A percentile compares a stretch with the other conserved stretches of the same genome.
phyloP scores from a whole-genome alignment of 2,888 invertebrate species.

The Drosophila fulvimacula region DNA sequence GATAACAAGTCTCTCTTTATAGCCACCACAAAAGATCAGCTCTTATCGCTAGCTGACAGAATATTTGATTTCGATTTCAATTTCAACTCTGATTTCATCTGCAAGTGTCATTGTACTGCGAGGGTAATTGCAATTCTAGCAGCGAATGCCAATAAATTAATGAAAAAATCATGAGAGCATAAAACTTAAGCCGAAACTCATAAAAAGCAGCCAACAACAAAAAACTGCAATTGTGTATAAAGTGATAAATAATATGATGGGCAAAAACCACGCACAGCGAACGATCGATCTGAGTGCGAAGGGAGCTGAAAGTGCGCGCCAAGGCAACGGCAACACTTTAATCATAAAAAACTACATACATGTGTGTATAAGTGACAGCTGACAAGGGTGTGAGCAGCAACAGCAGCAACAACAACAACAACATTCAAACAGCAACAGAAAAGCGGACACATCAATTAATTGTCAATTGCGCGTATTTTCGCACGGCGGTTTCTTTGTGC shows the following conservation, averaged over 20 bases:
- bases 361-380: slow-evolving; percentile 69
- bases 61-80: slow-evolving; percentile 42
- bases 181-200: slow-evolving; percentile 60
- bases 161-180: slow-evolving; percentile 72
- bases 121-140: slow-evolving; percentile 41
- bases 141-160: slow-evolving; percentile 66
- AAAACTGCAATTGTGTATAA: slow-evolving; percentile 64
- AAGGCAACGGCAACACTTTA: slow-evolving; percentile 59
- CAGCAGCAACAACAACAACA: slow-evolving; percentile 45
- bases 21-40: not conserved
- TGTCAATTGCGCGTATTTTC: slow-evolving; percentile 80
- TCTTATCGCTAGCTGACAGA: slow-evolving; percentile 27
- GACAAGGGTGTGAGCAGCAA: slow-evolving; percentile 77
- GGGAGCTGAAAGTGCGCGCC: slow-evolving; percentile 47
- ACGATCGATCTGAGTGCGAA: slow-evolving; percentile 46
- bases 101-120: slow-evolving; percentile 50
- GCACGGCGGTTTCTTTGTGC: slow-evolving; percentile 78
- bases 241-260: slow-evolving; percentile 73
- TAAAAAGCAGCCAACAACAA: slow-evolving; percentile 35
- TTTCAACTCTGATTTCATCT: slow-evolving; percentile 30
- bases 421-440: slow-evolving; percentile 41
- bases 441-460: slow-evolving; percentile 81
- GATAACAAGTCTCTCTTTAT: slow-evolving; percentile 8
- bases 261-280: slow-evolving; percentile 48
- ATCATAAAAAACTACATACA: slow-evolving; percentile 49